Conservation (phyloP, 2,113 vertebrate species). For the Bothrops jararaca region DNA sequence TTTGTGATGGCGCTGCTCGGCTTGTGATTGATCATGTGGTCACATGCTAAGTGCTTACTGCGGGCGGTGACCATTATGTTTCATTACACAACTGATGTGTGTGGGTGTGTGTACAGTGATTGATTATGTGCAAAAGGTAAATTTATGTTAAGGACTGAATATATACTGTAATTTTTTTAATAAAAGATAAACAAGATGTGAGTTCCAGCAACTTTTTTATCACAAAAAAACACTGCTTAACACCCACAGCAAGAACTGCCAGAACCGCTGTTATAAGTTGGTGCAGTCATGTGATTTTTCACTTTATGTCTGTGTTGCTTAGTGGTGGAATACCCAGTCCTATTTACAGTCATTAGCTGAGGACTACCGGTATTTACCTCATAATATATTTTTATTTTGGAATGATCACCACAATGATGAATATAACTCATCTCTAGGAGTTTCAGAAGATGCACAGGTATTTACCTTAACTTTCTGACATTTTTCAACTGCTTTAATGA, state of each 20-base stretch:
- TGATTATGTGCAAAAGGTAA: no score
- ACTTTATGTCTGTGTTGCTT: neutral
- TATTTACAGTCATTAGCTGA: neutral
- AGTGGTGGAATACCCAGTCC: neutral
- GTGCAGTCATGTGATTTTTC: neutral
- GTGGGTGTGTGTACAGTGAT: no score
- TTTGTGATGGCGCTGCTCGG: no score
- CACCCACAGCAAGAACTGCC: neutral
- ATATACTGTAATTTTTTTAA: no score
- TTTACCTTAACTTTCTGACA: neutral
- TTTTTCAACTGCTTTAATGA: slow-evolving; percentile 12
- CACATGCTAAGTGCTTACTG: no score
- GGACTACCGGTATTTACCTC: neutral
- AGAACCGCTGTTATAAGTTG: neutral
- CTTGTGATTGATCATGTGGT: no score
- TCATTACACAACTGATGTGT: no score
- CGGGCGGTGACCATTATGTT: no score
- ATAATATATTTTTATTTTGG: neutral
- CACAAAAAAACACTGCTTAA: neutral
- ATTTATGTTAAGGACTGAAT: no score
- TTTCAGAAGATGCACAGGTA: neutral
- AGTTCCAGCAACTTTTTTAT: no score
- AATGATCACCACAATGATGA: neutral
- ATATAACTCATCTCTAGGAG: slow-evolving; percentile 3
- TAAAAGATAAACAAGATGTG: no score